A percentile compares a stretch with the other conserved stretches of the same genome.
phyloP scores from a whole-genome alignment of 2,888 invertebrate genomes.

The Lepidocyrtoides sp. region DNA sequence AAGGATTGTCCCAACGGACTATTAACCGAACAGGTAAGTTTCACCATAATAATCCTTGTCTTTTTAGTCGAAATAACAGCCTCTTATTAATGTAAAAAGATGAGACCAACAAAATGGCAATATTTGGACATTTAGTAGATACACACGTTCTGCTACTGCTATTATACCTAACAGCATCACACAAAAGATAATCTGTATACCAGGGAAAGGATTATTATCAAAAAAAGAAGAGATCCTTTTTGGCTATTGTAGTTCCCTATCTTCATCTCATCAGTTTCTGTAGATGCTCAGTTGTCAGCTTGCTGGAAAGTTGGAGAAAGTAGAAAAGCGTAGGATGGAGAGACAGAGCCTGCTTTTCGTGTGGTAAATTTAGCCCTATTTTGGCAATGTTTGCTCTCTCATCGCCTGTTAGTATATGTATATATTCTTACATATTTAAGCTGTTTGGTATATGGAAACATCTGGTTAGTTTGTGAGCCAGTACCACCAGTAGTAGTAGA shows the following conservation, averaged over 20 bases:
- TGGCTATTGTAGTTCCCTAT: conserved; percentile 12
- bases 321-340: neutral
- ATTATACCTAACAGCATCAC: too few species aligned
- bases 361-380: neutral
- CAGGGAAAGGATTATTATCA: conserved; percentile 10
- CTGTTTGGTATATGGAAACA: neutral
- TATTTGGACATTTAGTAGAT: too few species aligned
- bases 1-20: conserved; percentile 80
- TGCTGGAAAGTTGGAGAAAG: conserved; percentile 20
- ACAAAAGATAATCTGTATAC: neutral
- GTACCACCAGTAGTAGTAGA: neutral
- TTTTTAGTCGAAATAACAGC: neutral
- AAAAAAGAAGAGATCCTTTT: neutral
- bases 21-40: conserved; percentile 80
- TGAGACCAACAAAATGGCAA: neutral
- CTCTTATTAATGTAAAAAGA: neutral
- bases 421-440: neutral
- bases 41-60: conserved; percentile 29
- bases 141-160: too few species aligned
- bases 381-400: neutral
- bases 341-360: neutral
- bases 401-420: neutral
- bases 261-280: neutral
- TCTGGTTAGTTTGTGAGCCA: conserved; percentile 52
- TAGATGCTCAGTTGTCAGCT: neutral